phyloP scores from a whole-genome alignment of 2,797 vertebrate genomes.

The Neomorphus geoffroyi region DNA sequence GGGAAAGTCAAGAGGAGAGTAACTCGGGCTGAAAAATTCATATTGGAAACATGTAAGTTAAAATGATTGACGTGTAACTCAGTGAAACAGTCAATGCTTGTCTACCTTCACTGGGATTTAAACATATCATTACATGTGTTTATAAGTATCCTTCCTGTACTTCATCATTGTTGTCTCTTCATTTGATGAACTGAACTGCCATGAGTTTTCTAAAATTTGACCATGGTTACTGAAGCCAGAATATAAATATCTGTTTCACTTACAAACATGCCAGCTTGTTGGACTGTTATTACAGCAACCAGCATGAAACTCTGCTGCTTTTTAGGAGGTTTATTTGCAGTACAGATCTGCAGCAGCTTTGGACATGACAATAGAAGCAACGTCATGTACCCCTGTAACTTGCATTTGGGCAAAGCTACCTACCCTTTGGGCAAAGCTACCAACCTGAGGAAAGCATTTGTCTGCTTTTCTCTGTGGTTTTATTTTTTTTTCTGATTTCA shows the following conservation, averaged over 20 bases:
- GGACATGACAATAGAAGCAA: neutral
- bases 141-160: neutral
- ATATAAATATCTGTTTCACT: slow-evolving; percentile 7
- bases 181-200: neutral
- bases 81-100: neutral
- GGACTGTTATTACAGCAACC: neutral
- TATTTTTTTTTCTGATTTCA: neutral
- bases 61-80: neutral
- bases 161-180: neutral
- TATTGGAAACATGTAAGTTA: neutral
- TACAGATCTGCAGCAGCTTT: neutral
- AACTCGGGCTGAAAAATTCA: neutral
- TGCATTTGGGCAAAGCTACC: neutral
- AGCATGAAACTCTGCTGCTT: neutral
- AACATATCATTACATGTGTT: neutral
- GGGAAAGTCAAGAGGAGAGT: neutral
- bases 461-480: neutral
- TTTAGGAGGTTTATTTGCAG: neutral
- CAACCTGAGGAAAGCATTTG: neutral
- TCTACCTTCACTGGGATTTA: neutral
- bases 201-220: slow-evolving; percentile 3
- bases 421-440: neutral
- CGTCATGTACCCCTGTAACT: neutral
- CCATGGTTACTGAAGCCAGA: neutral
- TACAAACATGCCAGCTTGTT: neutral